phyloP scores from a whole-genome alignment of 2,888 invertebrate genomes.

The Drosophila meridionalis region DNA sequence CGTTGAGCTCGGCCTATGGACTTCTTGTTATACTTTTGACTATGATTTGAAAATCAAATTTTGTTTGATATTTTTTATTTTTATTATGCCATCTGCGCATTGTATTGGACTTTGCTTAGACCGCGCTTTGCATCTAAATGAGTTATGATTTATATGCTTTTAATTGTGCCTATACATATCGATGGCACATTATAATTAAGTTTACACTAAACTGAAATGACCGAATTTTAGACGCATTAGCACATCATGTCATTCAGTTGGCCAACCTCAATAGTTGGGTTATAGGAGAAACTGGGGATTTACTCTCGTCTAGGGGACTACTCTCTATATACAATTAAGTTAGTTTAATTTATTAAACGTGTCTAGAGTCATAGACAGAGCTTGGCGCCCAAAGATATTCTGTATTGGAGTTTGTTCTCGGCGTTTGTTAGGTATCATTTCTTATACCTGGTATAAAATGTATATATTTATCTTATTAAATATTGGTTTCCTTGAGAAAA shows the following conservation, averaged over 20 bases:
- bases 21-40: slow-evolving; percentile 26
- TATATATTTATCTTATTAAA: too few species aligned
- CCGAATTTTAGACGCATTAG: slow-evolving; percentile 8
- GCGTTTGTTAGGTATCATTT: background rate
- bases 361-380: background rate
- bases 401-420: background rate
- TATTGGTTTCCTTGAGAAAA: too few species aligned
- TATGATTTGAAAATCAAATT: slow-evolving; percentile 1
- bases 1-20: background rate
- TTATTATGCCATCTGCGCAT: background rate
- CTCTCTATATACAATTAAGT: background rate
- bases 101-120: slow-evolving; percentile 7
- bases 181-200: background rate
- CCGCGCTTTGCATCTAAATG: slow-evolving; percentile 17
- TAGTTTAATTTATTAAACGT: background rate
- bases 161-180: slow-evolving; percentile 17
- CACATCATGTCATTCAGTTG: slow-evolving; percentile 32
- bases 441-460: too few species aligned
- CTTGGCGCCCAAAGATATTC: background rate
- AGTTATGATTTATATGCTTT: slow-evolving; percentile 25
- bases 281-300: background rate
- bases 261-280: background rate
- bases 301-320: too few species aligned
- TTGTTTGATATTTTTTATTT: slow-evolving; percentile 4
- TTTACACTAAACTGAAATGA: slow-evolving; percentile 14